These are phyloP conservation scores for Clangula hyemalis DNA, from an alignment of 2,797 vertebrate genomes.

Conservation along the genomic window DNA sequence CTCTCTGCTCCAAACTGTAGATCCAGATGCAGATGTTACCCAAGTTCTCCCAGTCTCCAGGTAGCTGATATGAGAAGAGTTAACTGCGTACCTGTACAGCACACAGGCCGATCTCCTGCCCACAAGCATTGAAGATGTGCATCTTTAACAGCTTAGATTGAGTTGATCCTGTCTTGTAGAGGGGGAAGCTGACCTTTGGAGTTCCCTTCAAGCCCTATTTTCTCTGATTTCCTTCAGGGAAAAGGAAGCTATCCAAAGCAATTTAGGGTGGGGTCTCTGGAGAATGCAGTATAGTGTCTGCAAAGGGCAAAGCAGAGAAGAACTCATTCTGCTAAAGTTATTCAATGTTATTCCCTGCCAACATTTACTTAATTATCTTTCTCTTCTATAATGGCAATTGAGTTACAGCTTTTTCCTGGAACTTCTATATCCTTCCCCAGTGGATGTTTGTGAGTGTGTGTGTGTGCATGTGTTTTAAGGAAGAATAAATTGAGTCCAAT, in stretches of 20 bases:
- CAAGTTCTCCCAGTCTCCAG: neutral
- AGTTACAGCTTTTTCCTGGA: slow-evolving; percentile 70
- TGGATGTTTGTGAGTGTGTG: slow-evolving; percentile 32
- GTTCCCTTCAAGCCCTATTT: neutral
- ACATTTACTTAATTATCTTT: slow-evolving; percentile 72
- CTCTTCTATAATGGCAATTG: slow-evolving; percentile 68
- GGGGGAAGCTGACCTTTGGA: neutral
- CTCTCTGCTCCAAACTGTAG: neutral
- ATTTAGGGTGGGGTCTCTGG: slow-evolving; percentile 47
- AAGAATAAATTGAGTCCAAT: slow-evolving; percentile 51
- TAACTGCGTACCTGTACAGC: neutral
- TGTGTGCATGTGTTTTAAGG: slow-evolving; percentile 40
- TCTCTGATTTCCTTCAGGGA: slow-evolving; percentile 20
- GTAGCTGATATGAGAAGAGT: neutral
- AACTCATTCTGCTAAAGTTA: slow-evolving; percentile 47
- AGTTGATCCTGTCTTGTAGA: neutral
- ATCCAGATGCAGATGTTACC: neutral
- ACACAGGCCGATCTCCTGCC: neutral
- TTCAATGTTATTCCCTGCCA: slow-evolving; percentile 63
- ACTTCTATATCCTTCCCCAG: slow-evolving; percentile 49
- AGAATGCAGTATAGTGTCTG: neutral
- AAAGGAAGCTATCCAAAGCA: slow-evolving; percentile 22
- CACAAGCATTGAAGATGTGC: neutral
- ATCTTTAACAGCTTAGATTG: neutral
- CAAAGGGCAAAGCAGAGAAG: slow-evolving; percentile 58